Evolutionary conservation across 2,113 vertebrate species (phyloP).

Genomic region (Uria lomvia): DNA sequence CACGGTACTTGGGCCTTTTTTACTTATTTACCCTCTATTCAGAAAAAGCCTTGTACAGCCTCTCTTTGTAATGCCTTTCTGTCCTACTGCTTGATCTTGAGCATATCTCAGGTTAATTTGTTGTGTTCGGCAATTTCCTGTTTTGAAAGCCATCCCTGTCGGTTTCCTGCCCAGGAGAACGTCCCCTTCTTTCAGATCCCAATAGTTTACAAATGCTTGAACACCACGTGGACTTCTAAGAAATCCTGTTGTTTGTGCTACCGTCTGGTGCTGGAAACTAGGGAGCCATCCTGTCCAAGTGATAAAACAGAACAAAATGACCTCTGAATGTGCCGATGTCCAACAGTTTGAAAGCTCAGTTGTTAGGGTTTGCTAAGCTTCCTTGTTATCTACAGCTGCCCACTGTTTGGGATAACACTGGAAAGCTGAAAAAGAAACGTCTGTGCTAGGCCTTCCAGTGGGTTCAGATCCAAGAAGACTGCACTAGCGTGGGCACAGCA

Average conservation of each 20-base stretch:
- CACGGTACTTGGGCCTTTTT: background rate
- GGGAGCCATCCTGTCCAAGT: background rate
- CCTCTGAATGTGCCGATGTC: rapidly evolving
- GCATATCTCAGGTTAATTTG: background rate
- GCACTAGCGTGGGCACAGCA: background rate
- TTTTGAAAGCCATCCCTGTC: background rate
- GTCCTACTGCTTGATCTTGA: background rate
- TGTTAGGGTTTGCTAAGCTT: background rate
- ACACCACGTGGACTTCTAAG: background rate
- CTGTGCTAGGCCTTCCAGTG: background rate
- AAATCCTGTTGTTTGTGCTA: background rate
- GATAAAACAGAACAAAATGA: background rate
- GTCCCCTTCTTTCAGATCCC: background rate
- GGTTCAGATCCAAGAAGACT: background rate
- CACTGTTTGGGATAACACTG: background rate
- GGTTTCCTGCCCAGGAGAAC: background rate
- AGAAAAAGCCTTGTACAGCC: background rate
- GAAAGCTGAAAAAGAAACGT: background rate
- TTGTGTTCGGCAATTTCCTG: background rate
- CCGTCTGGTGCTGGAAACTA: background rate
- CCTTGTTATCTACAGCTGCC: background rate
- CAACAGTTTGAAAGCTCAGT: rapidly evolving
- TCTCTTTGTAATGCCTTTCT: background rate
- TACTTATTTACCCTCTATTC: background rate
- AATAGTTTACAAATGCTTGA: background rate